Evolutionary conservation across 1,140 invertebrate species (phyloP).

Genomic region (Penaeus japonicus): DNA sequence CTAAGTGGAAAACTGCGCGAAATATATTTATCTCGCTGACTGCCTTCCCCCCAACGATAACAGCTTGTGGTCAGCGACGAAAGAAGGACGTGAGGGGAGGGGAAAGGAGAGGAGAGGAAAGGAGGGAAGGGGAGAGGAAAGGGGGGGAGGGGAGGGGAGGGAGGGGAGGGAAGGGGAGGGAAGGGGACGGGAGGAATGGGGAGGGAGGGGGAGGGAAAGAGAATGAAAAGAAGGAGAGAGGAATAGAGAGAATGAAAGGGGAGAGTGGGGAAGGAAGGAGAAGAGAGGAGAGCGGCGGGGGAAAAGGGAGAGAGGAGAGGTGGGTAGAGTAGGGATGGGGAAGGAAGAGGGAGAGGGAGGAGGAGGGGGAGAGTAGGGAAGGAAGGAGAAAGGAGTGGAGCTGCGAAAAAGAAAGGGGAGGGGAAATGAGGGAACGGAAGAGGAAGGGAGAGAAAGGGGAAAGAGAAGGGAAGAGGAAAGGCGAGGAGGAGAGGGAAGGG

Average conservation of each 20-base stretch:
- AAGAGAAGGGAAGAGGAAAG: not conserved
- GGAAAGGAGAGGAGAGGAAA: too few species aligned
- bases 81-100: too few species aligned
- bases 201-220: not conserved
- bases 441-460: not conserved
- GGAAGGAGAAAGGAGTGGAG: not conserved
- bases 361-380: not conserved
- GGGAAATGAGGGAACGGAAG: not conserved
- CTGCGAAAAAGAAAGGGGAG: not conserved
- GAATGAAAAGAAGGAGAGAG: not conserved
- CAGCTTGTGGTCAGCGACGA: too few species aligned
- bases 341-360: not conserved
- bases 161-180: not conserved
- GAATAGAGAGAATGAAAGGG: too few species aligned
- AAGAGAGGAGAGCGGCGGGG: not conserved
- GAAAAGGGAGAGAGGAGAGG: not conserved
- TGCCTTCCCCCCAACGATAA: too few species aligned
- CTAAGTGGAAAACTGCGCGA: too few species aligned
- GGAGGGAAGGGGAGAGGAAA: too few species aligned
- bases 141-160: too few species aligned
- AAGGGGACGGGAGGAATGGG: not conserved
- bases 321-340: not conserved
- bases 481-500: not conserved
- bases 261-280: not conserved
- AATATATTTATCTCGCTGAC: too few species aligned